Percentiles rank a stretch among this genome's conserved stretches.
Evolutionary conservation across 2,797 vertebrate species (phyloP).

Genomic region (Characodon lateralis): DNA sequence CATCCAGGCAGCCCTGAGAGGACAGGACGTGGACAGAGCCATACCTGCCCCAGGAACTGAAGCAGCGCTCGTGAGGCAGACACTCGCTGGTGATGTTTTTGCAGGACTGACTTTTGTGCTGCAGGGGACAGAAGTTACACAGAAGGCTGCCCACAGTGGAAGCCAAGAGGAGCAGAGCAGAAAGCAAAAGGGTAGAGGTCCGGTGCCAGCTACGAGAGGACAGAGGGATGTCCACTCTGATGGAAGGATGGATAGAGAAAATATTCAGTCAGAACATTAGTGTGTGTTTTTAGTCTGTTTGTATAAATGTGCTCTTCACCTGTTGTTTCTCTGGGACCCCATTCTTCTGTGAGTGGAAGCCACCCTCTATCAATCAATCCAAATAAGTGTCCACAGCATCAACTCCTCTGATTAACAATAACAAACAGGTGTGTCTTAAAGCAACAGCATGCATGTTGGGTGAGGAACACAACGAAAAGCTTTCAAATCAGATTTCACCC

Average conservation of each 20-base stretch:
- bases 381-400: neutral
- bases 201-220: constrained; percentile 17
- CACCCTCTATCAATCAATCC: fast-evolving
- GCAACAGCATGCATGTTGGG: neutral
- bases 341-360: constrained; percentile 28
- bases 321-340: constrained; percentile 37
- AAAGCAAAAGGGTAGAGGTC: constrained; percentile 29
- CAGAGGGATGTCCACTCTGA: constrained; percentile 21
- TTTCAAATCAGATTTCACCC: neutral
- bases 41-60: constrained; percentile 56
- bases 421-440: constrained; percentile 56
- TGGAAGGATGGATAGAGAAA: neutral
- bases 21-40: constrained; percentile 63
- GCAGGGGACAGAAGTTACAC: constrained; percentile 71
- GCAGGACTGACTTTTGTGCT: constrained; percentile 46
- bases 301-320: constrained; percentile 42
- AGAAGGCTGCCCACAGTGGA: constrained; percentile 40
- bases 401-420: constrained; percentile 56
- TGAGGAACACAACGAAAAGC: neutral
- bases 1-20: constrained; percentile 66
- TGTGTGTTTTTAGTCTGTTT: neutral
- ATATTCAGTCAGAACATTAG: too few species aligned
- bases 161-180: constrained; percentile 34
- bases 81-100: constrained; percentile 58
- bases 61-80: constrained; percentile 59